These are phyloP conservation scores for Pogonocichla stellata DNA, from an alignment of 2,113 vertebrate genomes.

Conservation along the genomic window DNA sequence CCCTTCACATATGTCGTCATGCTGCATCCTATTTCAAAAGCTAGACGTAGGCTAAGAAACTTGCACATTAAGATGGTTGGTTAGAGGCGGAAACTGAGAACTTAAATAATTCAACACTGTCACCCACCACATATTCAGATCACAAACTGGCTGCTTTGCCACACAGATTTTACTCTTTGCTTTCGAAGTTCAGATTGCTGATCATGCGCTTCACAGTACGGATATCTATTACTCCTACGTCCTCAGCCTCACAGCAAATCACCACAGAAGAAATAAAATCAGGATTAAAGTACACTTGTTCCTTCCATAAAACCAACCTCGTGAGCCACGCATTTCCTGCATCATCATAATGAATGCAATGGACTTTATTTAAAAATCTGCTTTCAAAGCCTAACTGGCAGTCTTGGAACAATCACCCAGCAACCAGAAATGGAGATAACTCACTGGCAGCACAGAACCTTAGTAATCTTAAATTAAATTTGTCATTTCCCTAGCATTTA, in stretches of 20 bases:
- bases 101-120: not conserved
- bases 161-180: not conserved
- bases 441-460: not conserved
- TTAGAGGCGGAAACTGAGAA: not conserved
- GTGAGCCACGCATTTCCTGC: constrained; percentile 5
- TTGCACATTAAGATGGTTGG: not conserved
- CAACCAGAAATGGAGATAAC: not conserved
- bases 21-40: not conserved
- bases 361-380: constrained; percentile 21
- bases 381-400: constrained; percentile 13
- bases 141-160: not conserved
- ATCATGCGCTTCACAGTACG: not conserved
- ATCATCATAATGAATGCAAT: not conserved
- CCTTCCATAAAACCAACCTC: constrained; percentile 24
- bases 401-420: not conserved
- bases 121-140: not conserved
- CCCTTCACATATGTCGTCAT: not conserved
- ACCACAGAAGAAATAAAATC: constrained; percentile 31
- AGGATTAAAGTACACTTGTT: constrained; percentile 61
- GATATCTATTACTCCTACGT: not conserved
- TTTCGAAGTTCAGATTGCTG: constrained; percentile 39
- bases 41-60: not conserved
- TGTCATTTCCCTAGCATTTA: constrained; percentile 10
- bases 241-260: not conserved
- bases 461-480: constrained; percentile 27